Evolutionary conservation across 2,113 vertebrate species (phyloP).

Genomic region (Montifringilla adamsi): DNA sequence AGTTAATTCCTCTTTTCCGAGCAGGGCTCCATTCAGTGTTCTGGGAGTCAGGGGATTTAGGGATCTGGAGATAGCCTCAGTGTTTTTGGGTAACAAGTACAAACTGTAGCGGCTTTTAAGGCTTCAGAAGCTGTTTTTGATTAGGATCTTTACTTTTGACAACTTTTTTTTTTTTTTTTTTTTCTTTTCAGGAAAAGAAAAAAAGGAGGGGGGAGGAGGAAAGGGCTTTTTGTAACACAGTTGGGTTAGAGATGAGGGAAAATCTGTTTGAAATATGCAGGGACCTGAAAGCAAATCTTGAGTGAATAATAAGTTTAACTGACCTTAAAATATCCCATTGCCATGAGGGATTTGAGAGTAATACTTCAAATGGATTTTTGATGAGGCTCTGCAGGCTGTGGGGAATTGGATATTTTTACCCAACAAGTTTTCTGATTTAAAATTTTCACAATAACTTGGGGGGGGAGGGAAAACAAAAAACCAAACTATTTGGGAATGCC

Average conservation of each 20-base stretch:
- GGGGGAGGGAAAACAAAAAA: background rate
- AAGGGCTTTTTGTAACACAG: constrained; percentile 25
- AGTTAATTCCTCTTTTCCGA: background rate
- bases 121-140: constrained; percentile 62
- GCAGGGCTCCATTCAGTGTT: background rate
- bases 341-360: constrained; percentile 43
- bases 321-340: constrained; percentile 63
- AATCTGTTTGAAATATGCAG: constrained; percentile 64
- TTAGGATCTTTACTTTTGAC: constrained; percentile 63
- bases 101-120: constrained; percentile 1
- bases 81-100: constrained; percentile 20
- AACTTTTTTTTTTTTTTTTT: constrained; percentile 15
- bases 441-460: background rate
- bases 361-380: constrained; percentile 55
- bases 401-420: constrained; percentile 41
- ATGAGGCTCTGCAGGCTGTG: background rate
- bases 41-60: constrained; percentile 25
- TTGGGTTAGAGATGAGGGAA: constrained; percentile 27
- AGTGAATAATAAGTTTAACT: constrained; percentile 63
- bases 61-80: background rate
- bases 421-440: background rate
- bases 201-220: background rate
- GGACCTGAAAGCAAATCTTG: constrained; percentile 48
- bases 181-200: background rate
- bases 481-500: background rate